Base-by-base conservation (phyloP, 2,888 invertebrate species). In the Clostera curtula region DNA sequence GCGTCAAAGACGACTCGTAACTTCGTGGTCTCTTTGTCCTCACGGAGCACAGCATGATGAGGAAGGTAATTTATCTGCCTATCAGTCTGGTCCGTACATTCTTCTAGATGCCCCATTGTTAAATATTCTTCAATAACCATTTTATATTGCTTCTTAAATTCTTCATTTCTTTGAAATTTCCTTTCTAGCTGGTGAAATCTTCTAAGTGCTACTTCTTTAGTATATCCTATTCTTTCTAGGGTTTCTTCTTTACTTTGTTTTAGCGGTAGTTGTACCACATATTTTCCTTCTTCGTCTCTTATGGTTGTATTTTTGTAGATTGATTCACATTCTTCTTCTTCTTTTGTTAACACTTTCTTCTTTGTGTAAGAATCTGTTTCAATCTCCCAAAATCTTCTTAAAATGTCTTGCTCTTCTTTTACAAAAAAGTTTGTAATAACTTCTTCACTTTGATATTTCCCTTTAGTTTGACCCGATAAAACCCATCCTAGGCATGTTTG, bases 1-100 rank as follows among this genome's bases (percentile, higher is more conserved):
- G 27, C 27, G 8, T 27, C 27, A 7, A 11, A 32, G 1, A 32
- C 32, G 1, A 32, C 25, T 6, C 28, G 17, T 1, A 28, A 12
- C 19, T 44, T 42, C 1, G 40, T 40, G 3, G 43, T 34, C 3
- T 29, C 28, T 12, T 32, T 39, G 19, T 43, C 41, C 7, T 38
- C 36, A 9, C 40, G 37, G 1, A 48, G 19, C 0, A 52, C 44
- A 0, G 44, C 34, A 17, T 43, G 45, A 4, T 12, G 7, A 6
- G 12, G 12, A 5, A n/a, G 1, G 4, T 7, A 24, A 4, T 23
- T 19, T 12, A 21, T 10, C 15, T 15, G 4, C 6, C 9, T 8
- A 7, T 25, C 25, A 14, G 14, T 15, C 6, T 2, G 4, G 2
- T 6, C n/a, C 5, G 12, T 12, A 13, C 14, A 25, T 9, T 20